A percentile compares a stretch with the other conserved stretches of the same genome.
Conservation (phyloP, 2,113 vertebrate genomes). For the Eulemur rufifrons region DNA sequence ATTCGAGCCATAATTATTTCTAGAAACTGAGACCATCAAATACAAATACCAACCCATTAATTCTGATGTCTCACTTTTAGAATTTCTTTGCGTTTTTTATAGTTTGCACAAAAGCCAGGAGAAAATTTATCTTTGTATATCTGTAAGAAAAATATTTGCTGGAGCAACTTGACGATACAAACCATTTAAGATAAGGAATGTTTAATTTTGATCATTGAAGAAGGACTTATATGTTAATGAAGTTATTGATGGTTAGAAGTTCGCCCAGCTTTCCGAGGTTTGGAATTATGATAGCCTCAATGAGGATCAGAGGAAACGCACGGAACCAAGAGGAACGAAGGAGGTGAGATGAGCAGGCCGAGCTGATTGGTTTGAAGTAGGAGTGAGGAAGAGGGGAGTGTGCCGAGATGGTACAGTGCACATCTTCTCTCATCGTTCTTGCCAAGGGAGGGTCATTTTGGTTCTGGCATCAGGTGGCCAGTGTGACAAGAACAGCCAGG, state of each 20-base stretch:
- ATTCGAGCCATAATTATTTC: conserved; percentile 61
- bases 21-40: not conserved
- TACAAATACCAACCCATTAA: not conserved
- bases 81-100: not conserved
- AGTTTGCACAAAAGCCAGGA: not conserved
- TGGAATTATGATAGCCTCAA: not conserved
- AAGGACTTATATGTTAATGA: not conserved
- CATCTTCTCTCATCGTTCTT: not conserved
- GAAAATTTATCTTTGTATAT: not conserved
- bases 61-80: not conserved
- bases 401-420: rapidly evolving
- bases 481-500: not conserved
- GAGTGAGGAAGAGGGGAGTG: not conserved
- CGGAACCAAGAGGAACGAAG: not conserved
- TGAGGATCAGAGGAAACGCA: not conserved
- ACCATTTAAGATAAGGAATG: not conserved
- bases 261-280: not conserved
- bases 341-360: rapidly evolving
- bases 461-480: not conserved
- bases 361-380: not conserved
- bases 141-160: not conserved
- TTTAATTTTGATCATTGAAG: not conserved
- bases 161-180: not conserved
- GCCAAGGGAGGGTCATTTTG: not conserved
- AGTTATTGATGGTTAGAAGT: not conserved